Percentiles rank a stretch among this genome's conserved stretches.
Conservation (phyloP, 2,113 vertebrate genomes). For the Tenrec ecaudatus region DNA sequence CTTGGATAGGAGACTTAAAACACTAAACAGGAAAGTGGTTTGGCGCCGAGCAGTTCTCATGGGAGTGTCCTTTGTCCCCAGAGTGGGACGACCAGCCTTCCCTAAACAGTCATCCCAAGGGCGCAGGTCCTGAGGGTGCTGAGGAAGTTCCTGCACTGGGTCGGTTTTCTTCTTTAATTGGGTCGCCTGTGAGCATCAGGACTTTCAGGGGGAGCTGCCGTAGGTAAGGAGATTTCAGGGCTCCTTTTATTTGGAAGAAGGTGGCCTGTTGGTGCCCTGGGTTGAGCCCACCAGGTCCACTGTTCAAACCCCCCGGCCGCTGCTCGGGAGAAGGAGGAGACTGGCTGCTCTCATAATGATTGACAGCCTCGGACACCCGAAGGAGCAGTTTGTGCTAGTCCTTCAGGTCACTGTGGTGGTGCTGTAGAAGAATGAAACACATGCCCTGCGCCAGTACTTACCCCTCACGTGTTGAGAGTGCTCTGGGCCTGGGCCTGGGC, state of each 20-base stretch:
- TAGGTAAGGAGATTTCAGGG: background rate
- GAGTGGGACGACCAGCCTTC: background rate
- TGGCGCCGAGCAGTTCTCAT: slow-evolving; percentile 11
- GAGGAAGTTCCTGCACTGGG: background rate
- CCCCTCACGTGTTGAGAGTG: background rate
- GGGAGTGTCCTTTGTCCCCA: background rate
- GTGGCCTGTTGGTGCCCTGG: background rate
- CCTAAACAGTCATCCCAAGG: slow-evolving; percentile 25
- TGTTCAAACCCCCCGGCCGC: background rate
- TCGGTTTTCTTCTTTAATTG: background rate
- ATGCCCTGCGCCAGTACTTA: background rate
- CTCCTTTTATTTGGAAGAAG: slow-evolving; percentile 20
- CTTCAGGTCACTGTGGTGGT: background rate
- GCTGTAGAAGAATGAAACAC: background rate
- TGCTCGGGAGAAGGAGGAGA: background rate
- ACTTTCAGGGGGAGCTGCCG: slow-evolving; percentile 3
- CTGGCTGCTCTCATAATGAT: background rate
- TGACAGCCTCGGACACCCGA: background rate
- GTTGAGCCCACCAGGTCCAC: too few relatives aligned
- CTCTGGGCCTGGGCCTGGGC: background rate
- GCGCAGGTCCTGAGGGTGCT: slow-evolving; percentile 26
- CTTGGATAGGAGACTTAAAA: background rate
- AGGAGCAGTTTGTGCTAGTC: background rate
- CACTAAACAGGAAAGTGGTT: slow-evolving; percentile 21
- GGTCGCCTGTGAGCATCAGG: background rate